phyloP scores from a whole-genome alignment of 2,888 invertebrate genomes.

The Dioctria linearis region DNA sequence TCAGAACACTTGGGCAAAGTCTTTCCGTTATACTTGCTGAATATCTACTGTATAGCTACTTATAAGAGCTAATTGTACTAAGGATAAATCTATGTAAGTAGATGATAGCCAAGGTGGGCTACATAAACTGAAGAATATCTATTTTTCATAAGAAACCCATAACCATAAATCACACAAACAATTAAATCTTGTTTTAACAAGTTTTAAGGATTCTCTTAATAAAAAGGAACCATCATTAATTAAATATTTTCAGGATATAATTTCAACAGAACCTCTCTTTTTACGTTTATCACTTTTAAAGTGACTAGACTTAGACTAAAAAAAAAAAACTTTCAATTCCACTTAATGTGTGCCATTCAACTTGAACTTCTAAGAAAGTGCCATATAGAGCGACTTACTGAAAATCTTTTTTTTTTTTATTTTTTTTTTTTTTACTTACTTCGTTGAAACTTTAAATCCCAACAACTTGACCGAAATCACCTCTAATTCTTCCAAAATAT shows the following conservation, averaged over 20 bases:
- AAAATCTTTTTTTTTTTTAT: not conserved
- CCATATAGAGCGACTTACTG: slow-evolving; percentile 25
- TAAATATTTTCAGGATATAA: slow-evolving; percentile 8
- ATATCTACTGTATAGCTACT: too few relatives aligned
- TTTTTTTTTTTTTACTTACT: not conserved
- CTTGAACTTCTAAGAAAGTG: slow-evolving; percentile 5
- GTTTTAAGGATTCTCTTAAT: slow-evolving; percentile 2
- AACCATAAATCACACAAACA: too few relatives aligned
- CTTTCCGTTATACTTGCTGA: too few relatives aligned
- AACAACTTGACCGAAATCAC: slow-evolving; percentile 45
- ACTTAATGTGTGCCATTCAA: slow-evolving; percentile 21
- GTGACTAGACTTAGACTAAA: not conserved
- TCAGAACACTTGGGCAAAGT: too few relatives aligned
- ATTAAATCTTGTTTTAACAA: not conserved
- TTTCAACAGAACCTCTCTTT: not conserved
- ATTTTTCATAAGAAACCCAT: too few relatives aligned
- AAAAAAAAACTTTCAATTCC: slow-evolving; percentile 42
- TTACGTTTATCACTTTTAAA: slow-evolving; percentile 15
- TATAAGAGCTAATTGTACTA: too few relatives aligned
- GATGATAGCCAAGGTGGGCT: too few relatives aligned
- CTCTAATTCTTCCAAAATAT: slow-evolving; percentile 34
- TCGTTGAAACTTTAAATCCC: slow-evolving; percentile 42
- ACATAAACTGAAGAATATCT: too few relatives aligned
- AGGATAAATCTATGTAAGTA: too few relatives aligned
- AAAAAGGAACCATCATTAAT: slow-evolving; percentile 22